Evolutionary conservation across 2,797 vertebrate genomes (phyloP), one percentile per base, ranked within the genome.

Genomic region (Monodelphis domestica): DNA sequence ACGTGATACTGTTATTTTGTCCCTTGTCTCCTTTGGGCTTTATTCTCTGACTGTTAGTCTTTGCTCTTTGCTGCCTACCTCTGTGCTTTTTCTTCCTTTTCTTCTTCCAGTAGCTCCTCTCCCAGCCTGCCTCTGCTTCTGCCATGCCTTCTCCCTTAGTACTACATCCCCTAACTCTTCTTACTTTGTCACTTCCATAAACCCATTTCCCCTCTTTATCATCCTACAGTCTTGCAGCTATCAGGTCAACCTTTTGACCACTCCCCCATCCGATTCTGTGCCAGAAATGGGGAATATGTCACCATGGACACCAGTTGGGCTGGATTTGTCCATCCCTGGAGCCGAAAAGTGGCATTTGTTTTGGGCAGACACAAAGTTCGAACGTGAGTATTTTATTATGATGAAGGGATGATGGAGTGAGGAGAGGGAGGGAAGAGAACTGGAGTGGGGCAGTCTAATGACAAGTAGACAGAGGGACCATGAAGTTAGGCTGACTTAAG

Each of bases 241-340:
- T 99, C 99, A 0, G 99, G 99, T 10, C 99, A 99, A 97, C 99
- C 99, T 0, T 99, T 99, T 54, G 99, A 99, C 53, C 99, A 99
- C 93, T 98, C 98, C 0, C 99, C 99, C 1, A 95, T 99, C 96
- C 99, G 99, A 89, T 99, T 99, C 98, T 99, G 99, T 1, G 98
- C 99, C n/a, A 99, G 99, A 63, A 99, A 97, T 0, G 99, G 99
- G 33, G 99, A 99, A 53, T 99, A 99, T 45, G 97, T 99, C 95
- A 99, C 99, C 96, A 99, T 99, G 91, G 99, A 99, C 98, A 99
- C 99, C 96, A 99, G 99, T 98, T 99, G 99, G 99, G 99, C 99
- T 29, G 99, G 99, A 93, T 99, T 99, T 0, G 99, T 99, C 94
- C 99, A 99, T 95, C 99, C 99, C n/a, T 99, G 99, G 99, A 99